Conservation (phyloP, 2,888 invertebrate species). For the Cataglyphis cursor region DNA sequence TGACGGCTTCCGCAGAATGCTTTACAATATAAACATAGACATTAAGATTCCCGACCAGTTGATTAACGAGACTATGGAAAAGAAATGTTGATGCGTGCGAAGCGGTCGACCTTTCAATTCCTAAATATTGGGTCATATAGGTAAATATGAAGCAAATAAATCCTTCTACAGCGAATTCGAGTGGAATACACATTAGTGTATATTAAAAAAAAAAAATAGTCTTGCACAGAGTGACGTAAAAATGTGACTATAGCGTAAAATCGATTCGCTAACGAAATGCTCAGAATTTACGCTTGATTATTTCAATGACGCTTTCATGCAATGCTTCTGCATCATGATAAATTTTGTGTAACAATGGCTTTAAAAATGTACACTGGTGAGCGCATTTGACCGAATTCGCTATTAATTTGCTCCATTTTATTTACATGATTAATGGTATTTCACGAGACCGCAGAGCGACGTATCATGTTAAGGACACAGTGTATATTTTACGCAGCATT, state of each 20-base stretch:
- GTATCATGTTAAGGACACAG: not conserved
- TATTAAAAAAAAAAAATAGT: not conserved
- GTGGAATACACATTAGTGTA: too few relatives aligned
- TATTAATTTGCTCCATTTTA: constrained; percentile 8
- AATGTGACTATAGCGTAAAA: not conserved
- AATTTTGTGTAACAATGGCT: not conserved
- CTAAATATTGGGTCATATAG: constrained; percentile 18
- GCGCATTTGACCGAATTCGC: not conserved
- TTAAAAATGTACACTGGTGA: not conserved
- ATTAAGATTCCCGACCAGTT: constrained; percentile 76
- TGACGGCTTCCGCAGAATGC: constrained; percentile 67
- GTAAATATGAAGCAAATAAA: constrained; percentile 24
- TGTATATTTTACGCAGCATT: not conserved
- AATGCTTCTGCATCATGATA: not conserved
- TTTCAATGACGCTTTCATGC: not conserved
- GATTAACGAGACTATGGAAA: constrained; percentile 59
- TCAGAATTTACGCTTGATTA: constrained; percentile 1
- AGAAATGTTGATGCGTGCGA: constrained; percentile 46
- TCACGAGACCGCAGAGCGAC: not conserved
- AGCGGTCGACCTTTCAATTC: constrained; percentile 57
- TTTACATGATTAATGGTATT: not conserved
- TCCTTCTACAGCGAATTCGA: not conserved
- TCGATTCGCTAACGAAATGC: not conserved
- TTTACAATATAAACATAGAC: constrained; percentile 74
- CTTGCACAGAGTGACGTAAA: not conserved